Base-by-base conservation (phyloP, 1,140 invertebrate species). In the Caenorhabditis elegans region DNA sequence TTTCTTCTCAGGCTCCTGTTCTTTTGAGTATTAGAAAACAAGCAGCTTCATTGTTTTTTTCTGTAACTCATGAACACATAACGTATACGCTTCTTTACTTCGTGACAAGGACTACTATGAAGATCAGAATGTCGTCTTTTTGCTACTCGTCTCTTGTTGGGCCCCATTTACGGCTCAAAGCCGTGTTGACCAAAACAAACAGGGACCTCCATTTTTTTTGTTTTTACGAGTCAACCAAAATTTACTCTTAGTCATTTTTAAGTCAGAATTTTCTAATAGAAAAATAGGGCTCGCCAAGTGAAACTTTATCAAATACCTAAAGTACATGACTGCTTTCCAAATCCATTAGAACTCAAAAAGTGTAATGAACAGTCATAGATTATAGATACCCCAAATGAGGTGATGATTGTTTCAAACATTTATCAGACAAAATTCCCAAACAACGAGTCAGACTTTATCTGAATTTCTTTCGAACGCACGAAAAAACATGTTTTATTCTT, bases 401-500 rank as follows among this genome's bases (percentile, higher is more conserved):
- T n/a, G n/a, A n/a, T n/a, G n/a, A n/a, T n/a, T n/a, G n/a, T n/a
- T n/a, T n/a, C n/a, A n/a, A n/a, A n/a, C n/a, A n/a, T n/a, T n/a
- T n/a, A n/a, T n/a, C n/a, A n/a, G n/a, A n/a, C n/a, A n/a, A n/a
- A n/a, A n/a, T n/a, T n/a, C n/a, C n/a, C n/a, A n/a, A n/a, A n/a
- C n/a, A n/a, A n/a, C n/a, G n/a, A n/a, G n/a, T n/a, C n/a, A n/a
- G n/a, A n/a, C n/a, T n/a, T n/a, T n/a, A n/a, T n/a, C n/a, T n/a
- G n/a, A n/a, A n/a, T n/a, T n/a, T n/a, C 19, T 15, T 15, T 10
- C 3, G 26, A 13, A 15, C 15, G 26, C 22, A 26, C 24, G 8
- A 60, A 60, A 60, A 31, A 60, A 60, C 53, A 60, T 60, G 53
- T 70, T 70, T 34, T 70, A n/a, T n/a, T n/a, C n/a, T 39, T 34